These are phyloP conservation scores for Lithophane semibrunnea DNA, from an alignment of 2,888 invertebrate species.

Conservation along the genomic window DNA sequence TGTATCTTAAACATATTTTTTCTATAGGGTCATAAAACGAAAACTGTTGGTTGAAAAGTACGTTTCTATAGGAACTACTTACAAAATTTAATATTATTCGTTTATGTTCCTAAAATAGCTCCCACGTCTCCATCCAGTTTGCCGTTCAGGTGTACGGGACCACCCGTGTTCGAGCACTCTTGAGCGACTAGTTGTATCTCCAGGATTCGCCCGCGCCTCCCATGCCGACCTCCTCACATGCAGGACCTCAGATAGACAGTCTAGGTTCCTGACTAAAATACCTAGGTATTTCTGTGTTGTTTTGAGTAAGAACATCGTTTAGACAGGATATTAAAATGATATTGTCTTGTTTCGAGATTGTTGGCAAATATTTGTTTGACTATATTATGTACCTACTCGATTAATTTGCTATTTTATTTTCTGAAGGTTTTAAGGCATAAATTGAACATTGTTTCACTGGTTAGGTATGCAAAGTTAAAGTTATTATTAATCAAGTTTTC, in stretches of 20 bases:
- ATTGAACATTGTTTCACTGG: not conserved
- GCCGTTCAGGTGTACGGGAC: constrained; percentile 76
- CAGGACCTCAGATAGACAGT: constrained; percentile 39
- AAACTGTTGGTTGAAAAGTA: no score
- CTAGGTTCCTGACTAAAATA: constrained; percentile 14
- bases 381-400: not conserved
- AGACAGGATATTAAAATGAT: constrained; percentile 34
- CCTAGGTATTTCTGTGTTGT: constrained; percentile 1
- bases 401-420: not conserved
- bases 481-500: not conserved
- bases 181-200: constrained; percentile 73
- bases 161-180: constrained; percentile 83
- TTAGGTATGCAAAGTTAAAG: not conserved
- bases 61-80: no score
- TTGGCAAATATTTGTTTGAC: constrained; percentile 6
- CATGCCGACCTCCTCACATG: constrained; percentile 42
- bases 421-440: not conserved
- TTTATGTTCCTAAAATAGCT: not conserved
- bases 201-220: constrained; percentile 60
- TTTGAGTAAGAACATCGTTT: not conserved
- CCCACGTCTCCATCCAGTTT: constrained; percentile 50
- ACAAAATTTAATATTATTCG: no score
- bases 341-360: not conserved
- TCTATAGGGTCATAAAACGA: no score
- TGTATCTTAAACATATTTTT: no score